These are phyloP conservation scores for Odocoileus virginianus DNA, from an alignment of 2,113 vertebrate genomes.

Conservation along the genomic window DNA sequence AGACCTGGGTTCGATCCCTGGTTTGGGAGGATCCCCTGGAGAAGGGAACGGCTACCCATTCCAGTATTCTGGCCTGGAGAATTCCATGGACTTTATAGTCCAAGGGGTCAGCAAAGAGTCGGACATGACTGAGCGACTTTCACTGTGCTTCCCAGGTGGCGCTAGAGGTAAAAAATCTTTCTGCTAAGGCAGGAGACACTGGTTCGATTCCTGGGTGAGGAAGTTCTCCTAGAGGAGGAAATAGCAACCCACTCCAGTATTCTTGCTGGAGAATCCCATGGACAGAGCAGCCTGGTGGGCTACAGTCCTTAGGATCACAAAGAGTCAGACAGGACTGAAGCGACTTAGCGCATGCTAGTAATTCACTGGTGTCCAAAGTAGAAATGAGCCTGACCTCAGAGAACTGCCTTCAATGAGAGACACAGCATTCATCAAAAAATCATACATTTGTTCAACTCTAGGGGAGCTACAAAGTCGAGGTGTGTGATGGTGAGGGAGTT, in stretches of 20 bases:
- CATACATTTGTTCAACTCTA: not conserved
- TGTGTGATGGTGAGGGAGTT: rapidly evolving
- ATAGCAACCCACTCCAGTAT: not conserved
- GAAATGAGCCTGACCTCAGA: not conserved
- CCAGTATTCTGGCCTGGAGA: not conserved
- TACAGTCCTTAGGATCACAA: not conserved
- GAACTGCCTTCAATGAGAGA: not conserved
- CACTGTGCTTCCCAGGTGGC: not conserved
- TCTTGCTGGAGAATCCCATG: not conserved
- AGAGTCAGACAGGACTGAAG: not conserved
- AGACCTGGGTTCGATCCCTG: not conserved
- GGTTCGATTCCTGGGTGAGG: not conserved
- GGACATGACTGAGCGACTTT: not conserved
- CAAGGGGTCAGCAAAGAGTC: not conserved
- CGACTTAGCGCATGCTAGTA: not conserved
- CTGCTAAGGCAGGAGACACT: not conserved
- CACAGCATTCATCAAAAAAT: not conserved
- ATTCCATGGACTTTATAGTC: not conserved
- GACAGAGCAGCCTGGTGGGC: not conserved
- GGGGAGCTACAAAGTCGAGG: not conserved
- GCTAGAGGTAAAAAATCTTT: not conserved
- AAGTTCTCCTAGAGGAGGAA: not conserved
- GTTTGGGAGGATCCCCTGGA: not conserved
- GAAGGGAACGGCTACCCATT: rapidly evolving
- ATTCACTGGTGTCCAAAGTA: not conserved